A percentile compares a stretch with the other conserved stretches of the same genome.
These are phyloP conservation scores for Scaptomyza flava DNA, from an alignment of 2,888 invertebrate species.

Conservation along the genomic window DNA sequence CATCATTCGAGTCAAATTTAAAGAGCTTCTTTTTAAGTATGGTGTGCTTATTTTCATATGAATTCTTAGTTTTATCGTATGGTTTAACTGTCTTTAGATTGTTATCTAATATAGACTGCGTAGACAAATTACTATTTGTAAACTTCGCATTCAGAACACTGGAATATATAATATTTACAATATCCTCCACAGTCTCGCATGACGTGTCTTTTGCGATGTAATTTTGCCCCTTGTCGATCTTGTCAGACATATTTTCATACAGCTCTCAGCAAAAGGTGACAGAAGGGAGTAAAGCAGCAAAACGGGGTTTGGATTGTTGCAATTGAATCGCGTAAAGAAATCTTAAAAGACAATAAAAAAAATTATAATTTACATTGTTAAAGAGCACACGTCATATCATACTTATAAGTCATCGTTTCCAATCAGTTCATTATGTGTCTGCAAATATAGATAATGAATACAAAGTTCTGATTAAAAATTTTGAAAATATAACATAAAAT, in stretches of 20 bases:
- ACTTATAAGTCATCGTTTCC: constrained; percentile 14
- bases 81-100: constrained; percentile 59
- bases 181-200: constrained; percentile 51
- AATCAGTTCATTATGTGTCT: not conserved
- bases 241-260: constrained; percentile 72
- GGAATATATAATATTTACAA: constrained; percentile 12
- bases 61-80: constrained; percentile 2
- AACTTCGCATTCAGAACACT: constrained; percentile 11
- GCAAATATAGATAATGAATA: not conserved
- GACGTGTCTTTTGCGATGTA: constrained; percentile 62
- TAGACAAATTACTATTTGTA: constrained; percentile 11
- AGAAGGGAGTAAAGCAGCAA: constrained; percentile 37
- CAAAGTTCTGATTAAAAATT: no score
- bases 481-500: no score
- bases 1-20: constrained; percentile 82
- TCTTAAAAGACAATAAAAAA: constrained; percentile 23
- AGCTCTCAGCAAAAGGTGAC: constrained; percentile 22
- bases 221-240: constrained; percentile 62
- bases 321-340: constrained; percentile 17
- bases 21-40: constrained; percentile 63
- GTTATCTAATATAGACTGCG: constrained; percentile 31
- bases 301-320: constrained; percentile 48
- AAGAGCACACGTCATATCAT: not conserved
- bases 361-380: not conserved
- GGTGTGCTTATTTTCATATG: constrained; percentile 24